Conservation (phyloP, 2,113 vertebrate genomes). For the Engystomops pustulosus region DNA sequence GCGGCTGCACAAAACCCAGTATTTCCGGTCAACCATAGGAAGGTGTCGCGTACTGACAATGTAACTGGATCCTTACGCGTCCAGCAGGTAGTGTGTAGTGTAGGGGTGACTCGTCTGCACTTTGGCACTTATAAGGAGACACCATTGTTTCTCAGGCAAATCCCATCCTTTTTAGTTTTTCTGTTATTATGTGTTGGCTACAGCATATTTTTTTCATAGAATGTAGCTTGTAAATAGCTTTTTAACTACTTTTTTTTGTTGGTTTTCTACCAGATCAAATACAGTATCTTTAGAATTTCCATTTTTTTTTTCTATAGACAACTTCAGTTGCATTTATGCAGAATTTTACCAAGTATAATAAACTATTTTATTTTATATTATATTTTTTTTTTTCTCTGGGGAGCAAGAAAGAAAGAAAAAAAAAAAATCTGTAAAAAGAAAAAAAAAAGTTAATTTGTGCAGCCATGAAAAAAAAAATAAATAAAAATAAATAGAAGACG, state of each 20-base stretch:
- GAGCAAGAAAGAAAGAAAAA: constrained; percentile 62
- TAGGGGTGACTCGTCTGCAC: constrained; percentile 64
- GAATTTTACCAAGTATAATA: constrained; percentile 80
- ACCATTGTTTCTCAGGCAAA: constrained; percentile 85
- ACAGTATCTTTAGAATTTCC: constrained; percentile 76
- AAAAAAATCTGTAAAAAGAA: constrained; percentile 95
- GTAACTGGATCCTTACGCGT: constrained; percentile 61
- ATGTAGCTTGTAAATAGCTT: constrained; percentile 99
- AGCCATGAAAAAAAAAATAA: constrained; percentile 85
- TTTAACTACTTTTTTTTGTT: constrained; percentile 92
- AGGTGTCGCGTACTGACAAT: constrained; percentile 55
- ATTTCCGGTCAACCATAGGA: constrained; percentile 26
- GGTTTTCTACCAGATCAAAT: constrained; percentile 82
- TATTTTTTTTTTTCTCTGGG: constrained; percentile 47
- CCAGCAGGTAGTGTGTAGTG: constrained; percentile 62
- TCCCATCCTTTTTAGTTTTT: constrained; percentile 75
- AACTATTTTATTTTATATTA: constrained; percentile 72
- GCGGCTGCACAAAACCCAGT: constrained; percentile 27
- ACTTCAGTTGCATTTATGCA: constrained; percentile 87
- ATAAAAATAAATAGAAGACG: constrained; percentile 72
- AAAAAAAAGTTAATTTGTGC: constrained; percentile 84
- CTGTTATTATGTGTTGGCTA: constrained; percentile 71
- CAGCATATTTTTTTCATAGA: constrained; percentile 86
- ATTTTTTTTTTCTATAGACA: constrained; percentile 74
- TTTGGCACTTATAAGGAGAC: constrained; percentile 64